Conservation (phyloP, 2,113 vertebrate genomes). For the Catharus fuscescens region DNA sequence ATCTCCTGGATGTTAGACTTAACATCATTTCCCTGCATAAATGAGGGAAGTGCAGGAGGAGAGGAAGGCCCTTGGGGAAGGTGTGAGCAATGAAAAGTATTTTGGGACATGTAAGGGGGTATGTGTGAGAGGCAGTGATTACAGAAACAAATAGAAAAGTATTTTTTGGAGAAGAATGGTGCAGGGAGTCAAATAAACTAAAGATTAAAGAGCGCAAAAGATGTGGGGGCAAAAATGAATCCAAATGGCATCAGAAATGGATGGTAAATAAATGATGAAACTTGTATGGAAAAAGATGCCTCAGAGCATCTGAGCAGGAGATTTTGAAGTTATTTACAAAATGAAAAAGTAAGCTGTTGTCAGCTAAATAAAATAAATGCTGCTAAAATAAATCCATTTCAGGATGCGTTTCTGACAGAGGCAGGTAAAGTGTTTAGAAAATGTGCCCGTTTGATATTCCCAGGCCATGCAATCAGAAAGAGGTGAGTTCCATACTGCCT, state of each 20-base stretch:
- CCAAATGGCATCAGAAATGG: neutral
- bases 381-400: neutral
- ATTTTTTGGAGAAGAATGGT: neutral
- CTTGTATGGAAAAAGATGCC: neutral
- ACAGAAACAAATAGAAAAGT: neutral
- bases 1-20: neutral
- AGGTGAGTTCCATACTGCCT: neutral
- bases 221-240: neutral
- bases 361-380: neutral
- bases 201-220: neutral
- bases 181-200: neutral
- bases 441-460: neutral
- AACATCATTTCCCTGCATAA: neutral
- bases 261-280: neutral
- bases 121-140: neutral
- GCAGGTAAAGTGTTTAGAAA: neutral
- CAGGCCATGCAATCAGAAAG: neutral
- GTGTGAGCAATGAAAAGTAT: neutral
- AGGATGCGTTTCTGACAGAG: neutral
- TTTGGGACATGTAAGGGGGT: neutral
- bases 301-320: neutral
- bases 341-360: neutral
- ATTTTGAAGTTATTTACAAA: neutral
- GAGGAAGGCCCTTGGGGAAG: neutral
- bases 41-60: neutral